Base-by-base conservation (phyloP, 2,888 invertebrate species). In the Hirtodrosophila histrioides region DNA sequence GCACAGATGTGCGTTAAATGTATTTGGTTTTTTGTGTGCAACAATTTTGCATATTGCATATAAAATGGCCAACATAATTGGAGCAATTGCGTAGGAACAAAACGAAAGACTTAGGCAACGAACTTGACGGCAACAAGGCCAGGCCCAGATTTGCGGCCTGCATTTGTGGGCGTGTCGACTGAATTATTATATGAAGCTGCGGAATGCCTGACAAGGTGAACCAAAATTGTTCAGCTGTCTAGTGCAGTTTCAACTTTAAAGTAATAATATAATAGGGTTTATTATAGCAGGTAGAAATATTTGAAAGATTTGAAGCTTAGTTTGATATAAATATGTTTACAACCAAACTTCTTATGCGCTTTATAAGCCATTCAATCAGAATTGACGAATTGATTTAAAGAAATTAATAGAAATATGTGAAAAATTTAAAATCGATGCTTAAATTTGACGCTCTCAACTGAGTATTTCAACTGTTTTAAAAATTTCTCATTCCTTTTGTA, bases 71-170 rank as follows among this genome's bases (percentile, higher is more conserved):
- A 56, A 36, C 31, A 46, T 39, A 66, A 71, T 54, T 76, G 46
- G 56, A 65, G 57, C 73, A 65, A 44, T 51, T 73, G 72, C 50
- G 72, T 75, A 65, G 77, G 61, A 55, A 51, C 48, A 8, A 78
- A 76, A 69, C 66, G 56, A 86, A 87, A 77, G 83, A 87, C 83
- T 83, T 75, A 74, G 66, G 68, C 75, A 79, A 67, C 88, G 83
- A 83, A 83, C 88, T 87, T 76, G 86, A 68, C 40, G 41, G 23
- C 49, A 39, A 6, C 60, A 71, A 73, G 69, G 75, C 53, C 69
- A 69, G 23, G 33, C 39, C 33, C 40, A 27, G 46, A 61, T 49
- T 24, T 29, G 9, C 17, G 44, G 11, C 53, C 53, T 29, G 27
- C 33, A 51, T 44, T 70, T 69, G 71, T 57, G 39, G 56, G 50